Evolutionary conservation across 2,797 vertebrate species (phyloP).

Genomic region (Echeneis naucrates): DNA sequence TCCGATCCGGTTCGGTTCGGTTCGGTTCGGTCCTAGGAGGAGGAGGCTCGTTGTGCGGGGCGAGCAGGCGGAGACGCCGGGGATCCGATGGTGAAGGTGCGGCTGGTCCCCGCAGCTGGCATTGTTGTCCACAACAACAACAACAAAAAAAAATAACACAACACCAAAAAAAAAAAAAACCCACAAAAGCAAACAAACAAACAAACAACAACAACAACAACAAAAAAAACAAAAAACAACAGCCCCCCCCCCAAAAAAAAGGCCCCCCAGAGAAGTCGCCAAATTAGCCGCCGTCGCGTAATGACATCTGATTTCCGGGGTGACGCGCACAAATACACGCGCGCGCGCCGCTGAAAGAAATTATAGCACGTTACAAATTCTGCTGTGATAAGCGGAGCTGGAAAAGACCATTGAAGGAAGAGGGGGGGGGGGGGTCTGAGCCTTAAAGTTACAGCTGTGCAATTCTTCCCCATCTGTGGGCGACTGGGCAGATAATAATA

Average conservation of each 20-base stretch:
- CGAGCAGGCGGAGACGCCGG: conserved; percentile 54
- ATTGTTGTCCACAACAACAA: too few relatives aligned
- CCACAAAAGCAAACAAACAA: too few relatives aligned
- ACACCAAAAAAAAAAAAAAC: too few relatives aligned
- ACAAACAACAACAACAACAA: too few relatives aligned
- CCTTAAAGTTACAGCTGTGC: conserved; percentile 94
- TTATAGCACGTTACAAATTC: conserved; percentile 95
- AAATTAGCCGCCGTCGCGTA: conserved; percentile 66
- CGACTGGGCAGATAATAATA: too few relatives aligned
- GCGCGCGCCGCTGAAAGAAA: conserved; percentile 84
- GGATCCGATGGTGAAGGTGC: conserved; percentile 68
- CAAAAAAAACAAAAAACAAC: too few relatives aligned
- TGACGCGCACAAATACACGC: conserved; percentile 19
- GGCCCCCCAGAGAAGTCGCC: conserved; percentile 17
- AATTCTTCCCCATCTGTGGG: conserved; percentile 42
- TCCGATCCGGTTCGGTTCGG: too few relatives aligned
- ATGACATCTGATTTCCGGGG: conserved; percentile 81
- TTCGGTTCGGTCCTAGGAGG: too few relatives aligned
- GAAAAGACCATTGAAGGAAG: conserved; percentile 93
- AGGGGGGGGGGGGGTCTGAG: conserved; percentile 84
- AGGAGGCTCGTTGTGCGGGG: conserved; percentile 72
- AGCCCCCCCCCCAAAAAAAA: too few relatives aligned
- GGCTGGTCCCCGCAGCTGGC: conserved; percentile 72
- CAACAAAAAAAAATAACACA: too few relatives aligned
- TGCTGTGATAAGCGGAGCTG: conserved; percentile 92